Evolutionary conservation across 2,797 vertebrate species (phyloP).

Genomic region (Chrosomus eos): DNA sequence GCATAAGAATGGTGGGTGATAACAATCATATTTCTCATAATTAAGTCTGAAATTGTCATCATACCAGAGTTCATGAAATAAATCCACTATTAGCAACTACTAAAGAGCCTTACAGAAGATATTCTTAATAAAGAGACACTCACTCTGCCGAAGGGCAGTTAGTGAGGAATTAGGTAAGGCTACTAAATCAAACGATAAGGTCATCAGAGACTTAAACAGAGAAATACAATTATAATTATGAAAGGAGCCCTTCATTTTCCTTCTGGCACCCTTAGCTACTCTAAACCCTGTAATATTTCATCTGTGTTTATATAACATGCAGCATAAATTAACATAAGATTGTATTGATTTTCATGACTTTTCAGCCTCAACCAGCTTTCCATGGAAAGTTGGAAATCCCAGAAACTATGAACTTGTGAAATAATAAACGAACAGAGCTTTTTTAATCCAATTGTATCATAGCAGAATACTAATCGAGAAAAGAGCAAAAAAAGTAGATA

Average conservation of each 20-base stretch:
- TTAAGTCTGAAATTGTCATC: conserved; percentile 66
- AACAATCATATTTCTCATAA: conserved; percentile 66
- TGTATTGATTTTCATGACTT: not conserved
- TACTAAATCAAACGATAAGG: conserved; percentile 46
- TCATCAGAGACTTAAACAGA: conserved; percentile 41
- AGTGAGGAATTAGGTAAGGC: conserved; percentile 17
- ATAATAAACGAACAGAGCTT: not conserved
- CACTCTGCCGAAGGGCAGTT: conserved; percentile 17
- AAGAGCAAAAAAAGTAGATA: not conserved
- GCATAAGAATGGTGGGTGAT: conserved; percentile 61
- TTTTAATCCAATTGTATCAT: too few relatives aligned
- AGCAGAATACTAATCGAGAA: too few relatives aligned
- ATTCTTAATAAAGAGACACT: conserved; percentile 10
- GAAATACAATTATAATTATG: conserved; percentile 13
- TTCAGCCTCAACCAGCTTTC: not conserved
- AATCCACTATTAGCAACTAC: conserved; percentile 69
- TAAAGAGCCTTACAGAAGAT: conserved; percentile 65
- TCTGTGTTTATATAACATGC: not conserved
- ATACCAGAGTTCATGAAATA: conserved; percentile 71
- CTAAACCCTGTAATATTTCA: not conserved
- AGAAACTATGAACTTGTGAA: not conserved
- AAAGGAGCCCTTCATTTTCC: not conserved
- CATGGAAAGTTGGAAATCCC: too few relatives aligned
- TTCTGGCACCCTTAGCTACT: not conserved
- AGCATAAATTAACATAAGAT: not conserved